A percentile compares a stretch with the other conserved stretches of the same genome.
Evolutionary conservation across 2,888 invertebrate genomes (phyloP).

Genomic region (Eurytoma adleriae): DNA sequence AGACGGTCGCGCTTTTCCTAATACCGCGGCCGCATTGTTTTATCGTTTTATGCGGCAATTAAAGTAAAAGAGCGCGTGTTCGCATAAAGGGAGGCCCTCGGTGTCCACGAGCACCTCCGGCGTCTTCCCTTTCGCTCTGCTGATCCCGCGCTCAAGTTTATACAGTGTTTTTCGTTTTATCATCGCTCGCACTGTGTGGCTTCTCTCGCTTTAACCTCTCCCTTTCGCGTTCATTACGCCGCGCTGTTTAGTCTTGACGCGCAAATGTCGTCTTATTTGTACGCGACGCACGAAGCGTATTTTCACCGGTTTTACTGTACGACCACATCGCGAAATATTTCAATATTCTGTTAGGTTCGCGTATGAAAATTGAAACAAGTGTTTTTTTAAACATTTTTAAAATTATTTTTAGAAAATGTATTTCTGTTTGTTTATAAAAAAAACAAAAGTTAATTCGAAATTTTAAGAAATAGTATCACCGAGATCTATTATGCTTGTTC

Average conservation of each 20-base stretch:
- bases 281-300: conserved; percentile 16
- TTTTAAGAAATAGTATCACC: too few species aligned
- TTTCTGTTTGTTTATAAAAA: too few species aligned
- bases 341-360: too few species aligned
- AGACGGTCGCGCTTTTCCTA: conserved; percentile 34
- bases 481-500: too few species aligned
- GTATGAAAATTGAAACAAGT: too few species aligned
- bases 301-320: too few species aligned
- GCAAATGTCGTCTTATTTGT: conserved; percentile 54
- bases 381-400: too few species aligned
- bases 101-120: conserved; percentile 17
- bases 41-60: conserved; percentile 69
- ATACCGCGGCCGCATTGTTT: conserved; percentile 62
- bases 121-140: background rate
- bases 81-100: conserved; percentile 49
- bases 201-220: conserved; percentile 4
- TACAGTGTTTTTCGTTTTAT: conserved; percentile 15
- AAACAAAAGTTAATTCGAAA: too few species aligned
- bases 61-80: conserved; percentile 67
- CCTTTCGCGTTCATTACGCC: background rate
- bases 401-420: too few species aligned
- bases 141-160: conserved; percentile 9
- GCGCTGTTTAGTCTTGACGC: background rate
- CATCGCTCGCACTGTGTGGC: background rate
- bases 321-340: too few species aligned